A percentile compares a stretch with the other conserved stretches of the same genome.
These are phyloP conservation scores for Thomomys bottae DNA, from an alignment of 2,113 vertebrate genomes.

Conservation along the genomic window DNA sequence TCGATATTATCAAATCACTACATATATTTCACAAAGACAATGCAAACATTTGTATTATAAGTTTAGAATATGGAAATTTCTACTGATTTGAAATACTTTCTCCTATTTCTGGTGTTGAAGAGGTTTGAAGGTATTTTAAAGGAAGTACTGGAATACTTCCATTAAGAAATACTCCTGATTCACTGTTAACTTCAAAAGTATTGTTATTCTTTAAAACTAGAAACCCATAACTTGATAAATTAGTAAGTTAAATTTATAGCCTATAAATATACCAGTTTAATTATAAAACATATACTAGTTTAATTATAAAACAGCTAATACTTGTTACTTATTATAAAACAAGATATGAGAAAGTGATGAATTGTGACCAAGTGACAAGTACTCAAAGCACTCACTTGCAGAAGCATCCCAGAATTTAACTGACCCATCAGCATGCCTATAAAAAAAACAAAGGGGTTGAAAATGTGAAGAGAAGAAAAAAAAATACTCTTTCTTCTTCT, in stretches of 20 bases:
- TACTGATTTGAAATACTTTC: slow-evolving; percentile 27
- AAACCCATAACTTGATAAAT: slow-evolving; percentile 8
- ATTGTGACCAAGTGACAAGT: neutral
- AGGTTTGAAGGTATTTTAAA: slow-evolving; percentile 39
- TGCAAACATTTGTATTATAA: neutral
- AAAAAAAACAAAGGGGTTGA: slow-evolving; percentile 67
- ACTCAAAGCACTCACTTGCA: slow-evolving; percentile 83
- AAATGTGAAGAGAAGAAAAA: slow-evolving; percentile 9
- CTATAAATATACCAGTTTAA: slow-evolving; percentile 42
- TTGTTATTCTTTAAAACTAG: slow-evolving; percentile 45
- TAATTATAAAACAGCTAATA: no score
- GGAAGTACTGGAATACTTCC: neutral
- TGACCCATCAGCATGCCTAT: slow-evolving; percentile 98
- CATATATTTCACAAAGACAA: neutral
- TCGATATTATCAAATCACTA: neutral
- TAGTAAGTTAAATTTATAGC: neutral
- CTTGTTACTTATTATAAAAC: neutral
- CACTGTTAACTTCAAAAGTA: slow-evolving; percentile 41
- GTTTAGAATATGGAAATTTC: slow-evolving; percentile 22
- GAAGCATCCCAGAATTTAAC: slow-evolving; percentile 99
- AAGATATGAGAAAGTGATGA: neutral
- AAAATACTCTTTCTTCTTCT: neutral
- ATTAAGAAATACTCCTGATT: slow-evolving; percentile 23
- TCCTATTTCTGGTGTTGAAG: slow-evolving; percentile 26
- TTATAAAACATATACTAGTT: no score